phyloP scores from a whole-genome alignment of 2,888 invertebrate species.

The Pachycephus smyrnensis region DNA sequence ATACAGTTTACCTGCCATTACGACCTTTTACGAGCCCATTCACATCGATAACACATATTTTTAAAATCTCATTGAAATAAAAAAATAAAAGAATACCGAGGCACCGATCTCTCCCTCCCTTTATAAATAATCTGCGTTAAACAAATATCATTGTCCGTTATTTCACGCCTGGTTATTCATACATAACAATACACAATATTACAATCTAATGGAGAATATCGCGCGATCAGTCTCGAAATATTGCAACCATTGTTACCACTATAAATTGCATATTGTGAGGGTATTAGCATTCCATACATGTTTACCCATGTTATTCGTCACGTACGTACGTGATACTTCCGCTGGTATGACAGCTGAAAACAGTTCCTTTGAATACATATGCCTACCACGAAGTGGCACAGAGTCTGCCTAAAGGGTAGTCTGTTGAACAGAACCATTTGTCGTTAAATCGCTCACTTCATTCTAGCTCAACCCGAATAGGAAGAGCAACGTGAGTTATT shows the following conservation, averaged over 20 bases:
- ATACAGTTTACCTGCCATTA: no score
- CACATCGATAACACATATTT: no score
- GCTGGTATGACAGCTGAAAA: not conserved
- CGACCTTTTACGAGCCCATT: no score
- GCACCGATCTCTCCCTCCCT: not conserved
- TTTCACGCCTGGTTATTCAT: not conserved
- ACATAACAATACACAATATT: not conserved
- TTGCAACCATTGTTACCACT: not conserved
- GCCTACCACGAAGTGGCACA: not conserved
- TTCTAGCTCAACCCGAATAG: constrained; percentile 1
- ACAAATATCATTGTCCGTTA: not conserved
- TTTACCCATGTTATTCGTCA: not conserved
- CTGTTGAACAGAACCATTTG: constrained; percentile 1
- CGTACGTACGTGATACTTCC: not conserved
- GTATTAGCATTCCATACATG: not conserved
- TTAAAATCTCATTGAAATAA: not conserved
- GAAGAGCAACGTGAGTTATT: constrained; percentile 48
- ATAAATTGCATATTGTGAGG: not conserved
- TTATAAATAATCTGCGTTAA: not conserved
- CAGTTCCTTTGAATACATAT: not conserved
- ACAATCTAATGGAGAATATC: not conserved
- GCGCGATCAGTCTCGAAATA: not conserved
- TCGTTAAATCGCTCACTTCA: constrained; percentile 2
- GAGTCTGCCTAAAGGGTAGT: not conserved
- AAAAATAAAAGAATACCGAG: not conserved